Evolutionary conservation across 2,797 vertebrate species (phyloP), one percentile per base, ranked within the genome.

Genomic region (Merluccius polli): DNA sequence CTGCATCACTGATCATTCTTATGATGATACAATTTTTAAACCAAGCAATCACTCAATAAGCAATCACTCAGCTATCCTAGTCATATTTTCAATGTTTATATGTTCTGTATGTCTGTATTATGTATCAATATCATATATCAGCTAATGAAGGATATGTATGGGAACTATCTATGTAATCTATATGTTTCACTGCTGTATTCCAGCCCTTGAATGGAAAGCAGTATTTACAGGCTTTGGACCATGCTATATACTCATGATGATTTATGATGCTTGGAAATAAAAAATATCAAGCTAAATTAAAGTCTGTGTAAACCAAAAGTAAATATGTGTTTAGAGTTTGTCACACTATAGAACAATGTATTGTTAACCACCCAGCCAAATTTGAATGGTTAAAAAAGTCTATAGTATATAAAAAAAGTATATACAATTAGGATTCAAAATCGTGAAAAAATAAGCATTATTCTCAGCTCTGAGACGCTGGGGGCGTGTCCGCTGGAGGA

Each of bases 161-260:
- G 59, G n/a, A 65, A 65, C 59, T 65, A 59, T 59, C 52, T 59
- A n/a, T 59, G 52, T n/a, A 59, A 24, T 59, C 21, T 59, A 59
- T 59, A 59, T 59, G 52, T 59, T 59, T 59, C 52, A 59, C 18
- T n/a, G 2, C 52, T 59, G 52, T 59, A 7, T 59, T 59, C 52
- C 59, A 27, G 59, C n/a, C 7, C 27, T 10, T 27, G 59, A 65
- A 27, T 65, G 27, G 27, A 65, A 8, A 65, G 11, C 59, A 27
- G 59, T 65, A 65, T 27, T 27, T 65, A 38, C 36, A 38, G 36
- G 36, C 36, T 1, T 12, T 38, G 36, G 36, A 9, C 4, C 4
- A 8, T 38, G 36, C 6, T 38, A 27, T 65, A 12, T 3, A 65
- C 10, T 65, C 59, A 65, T 27, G n/a, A 27, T 65, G 59, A 65